Evolutionary conservation across 2,113 vertebrate species (phyloP).

Genomic region (Protobothrops flavoviridis): DNA sequence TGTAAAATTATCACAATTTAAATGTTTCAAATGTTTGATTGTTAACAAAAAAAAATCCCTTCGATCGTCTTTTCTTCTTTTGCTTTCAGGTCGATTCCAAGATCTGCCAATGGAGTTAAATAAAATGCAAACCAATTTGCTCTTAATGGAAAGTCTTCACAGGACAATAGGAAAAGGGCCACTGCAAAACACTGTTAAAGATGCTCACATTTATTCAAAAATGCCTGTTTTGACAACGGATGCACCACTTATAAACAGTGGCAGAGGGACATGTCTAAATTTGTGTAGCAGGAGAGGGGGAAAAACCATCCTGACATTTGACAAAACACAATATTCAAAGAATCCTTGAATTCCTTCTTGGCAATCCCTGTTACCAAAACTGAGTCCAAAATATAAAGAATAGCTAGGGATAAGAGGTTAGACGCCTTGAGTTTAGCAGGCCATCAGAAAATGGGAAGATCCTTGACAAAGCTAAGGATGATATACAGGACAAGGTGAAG

Average conservation of each 20-base stretch:
- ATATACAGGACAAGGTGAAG: neutral
- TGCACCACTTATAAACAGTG: neutral
- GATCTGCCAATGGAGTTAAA: conserved; percentile 41
- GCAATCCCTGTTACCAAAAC: neutral
- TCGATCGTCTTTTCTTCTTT: conserved; percentile 40
- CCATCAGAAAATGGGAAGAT: neutral
- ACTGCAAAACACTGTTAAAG: neutral
- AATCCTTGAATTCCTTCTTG: neutral
- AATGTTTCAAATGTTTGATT: conserved; percentile 49
- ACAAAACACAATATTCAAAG: neutral
- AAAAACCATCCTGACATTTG: neutral
- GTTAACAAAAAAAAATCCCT: conserved; percentile 15
- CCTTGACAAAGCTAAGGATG: neutral
- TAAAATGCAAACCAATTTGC: conserved; percentile 27
- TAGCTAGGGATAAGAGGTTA: neutral
- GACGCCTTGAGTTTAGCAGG: neutral
- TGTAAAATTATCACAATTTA: conserved; percentile 56
- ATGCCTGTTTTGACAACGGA: neutral
- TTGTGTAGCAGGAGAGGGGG: neutral
- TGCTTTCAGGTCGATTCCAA: conserved; percentile 50
- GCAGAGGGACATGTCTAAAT: neutral
- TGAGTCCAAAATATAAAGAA: neutral
- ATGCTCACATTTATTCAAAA: neutral
- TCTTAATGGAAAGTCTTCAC: conserved; percentile 40
- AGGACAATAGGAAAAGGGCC: no score